Evolutionary conservation across 2,888 invertebrate species (phyloP).

Genomic region (Pristionchus japonicus): DNA sequence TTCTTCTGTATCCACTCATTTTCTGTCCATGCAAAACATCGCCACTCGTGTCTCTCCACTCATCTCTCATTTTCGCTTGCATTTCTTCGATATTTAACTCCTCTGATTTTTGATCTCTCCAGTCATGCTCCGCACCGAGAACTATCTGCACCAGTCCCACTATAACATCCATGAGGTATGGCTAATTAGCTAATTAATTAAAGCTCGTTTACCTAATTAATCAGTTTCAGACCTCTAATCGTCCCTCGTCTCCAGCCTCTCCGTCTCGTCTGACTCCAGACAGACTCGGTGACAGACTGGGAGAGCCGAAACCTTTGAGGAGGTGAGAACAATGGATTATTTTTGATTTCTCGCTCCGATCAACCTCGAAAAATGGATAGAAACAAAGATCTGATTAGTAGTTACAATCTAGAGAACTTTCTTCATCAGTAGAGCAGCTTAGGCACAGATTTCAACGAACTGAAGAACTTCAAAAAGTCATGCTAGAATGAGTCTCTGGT

Average conservation of each 20-base stretch:
- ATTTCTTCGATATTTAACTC: too few relatives aligned
- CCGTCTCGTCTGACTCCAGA: neutral
- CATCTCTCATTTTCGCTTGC: neutral
- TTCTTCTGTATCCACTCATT: slow-evolving; percentile 22
- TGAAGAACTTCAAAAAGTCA: neutral
- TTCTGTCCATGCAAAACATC: neutral
- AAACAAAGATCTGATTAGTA: neutral
- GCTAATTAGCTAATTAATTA: neutral
- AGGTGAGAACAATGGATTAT: too few relatives aligned
- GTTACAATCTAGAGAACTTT: neutral
- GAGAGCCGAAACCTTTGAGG: slow-evolving; percentile 27
- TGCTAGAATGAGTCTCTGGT: neutral
- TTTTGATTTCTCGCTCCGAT: too few relatives aligned
- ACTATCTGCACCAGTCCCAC: slow-evolving; percentile 29
- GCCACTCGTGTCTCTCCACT: neutral
- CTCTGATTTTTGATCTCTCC: neutral
- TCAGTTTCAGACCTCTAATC: neutral
- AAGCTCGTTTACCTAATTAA: neutral
- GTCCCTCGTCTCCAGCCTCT: neutral
- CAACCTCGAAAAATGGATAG: too few relatives aligned
- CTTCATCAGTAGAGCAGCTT: neutral
- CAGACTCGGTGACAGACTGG: neutral
- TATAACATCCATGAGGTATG: slow-evolving; percentile 37
- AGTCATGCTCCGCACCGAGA: slow-evolving; percentile 8
- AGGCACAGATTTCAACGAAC: too few relatives aligned